Base-by-base conservation (phyloP, 2,113 vertebrate species). In the Cynoglossus semilaevis region DNA sequence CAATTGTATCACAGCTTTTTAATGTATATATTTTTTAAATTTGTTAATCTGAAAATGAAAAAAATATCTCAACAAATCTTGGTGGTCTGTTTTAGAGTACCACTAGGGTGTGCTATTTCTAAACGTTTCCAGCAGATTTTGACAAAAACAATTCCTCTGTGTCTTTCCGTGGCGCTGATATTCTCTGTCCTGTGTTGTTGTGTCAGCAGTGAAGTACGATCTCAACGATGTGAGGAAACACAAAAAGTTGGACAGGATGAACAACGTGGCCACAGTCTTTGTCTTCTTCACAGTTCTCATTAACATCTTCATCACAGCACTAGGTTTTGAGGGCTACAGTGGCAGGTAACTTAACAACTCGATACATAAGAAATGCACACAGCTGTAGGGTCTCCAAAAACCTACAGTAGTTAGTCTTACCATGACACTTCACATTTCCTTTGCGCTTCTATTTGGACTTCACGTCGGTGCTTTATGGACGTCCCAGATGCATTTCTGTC, bases 251-350 rank as follows among this genome's bases (percentile, higher is more conserved):
- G 90, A 95, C 81, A 82, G 71, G 50, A 90, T 97, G 83, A 95
- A 96, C 87, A 95, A 96, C 58, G 35, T 88, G 17, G 87, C 93
- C 5, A 97, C 95, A 0, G 90, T 93, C 60, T 88, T 95, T 0
- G 91, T 98, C 15, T 96, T 98, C 87, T 87, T 96, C 79, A 97
- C 93, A 0, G 93, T 96, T 1, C 91, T 96, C 36, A 87, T 96
- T 74, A 98, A 97, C 86, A 90, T 98, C 80, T 93, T 97, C 79
- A 95, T 98, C 75, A 95, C 94, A 0, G 94, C 94, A 0, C 91
- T 98, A 0, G 95, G 95, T 1, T 93, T 96, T 29, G 85, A 90
- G 44, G 66, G 68, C 0, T 10, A 77, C 0, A 0, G n/a, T 0
- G 0, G 67, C n/a, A 67, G 63, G 80, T 88, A 10, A 15, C 15